phyloP scores from a whole-genome alignment of 2,113 vertebrate genomes.

The Cacatua alba region DNA sequence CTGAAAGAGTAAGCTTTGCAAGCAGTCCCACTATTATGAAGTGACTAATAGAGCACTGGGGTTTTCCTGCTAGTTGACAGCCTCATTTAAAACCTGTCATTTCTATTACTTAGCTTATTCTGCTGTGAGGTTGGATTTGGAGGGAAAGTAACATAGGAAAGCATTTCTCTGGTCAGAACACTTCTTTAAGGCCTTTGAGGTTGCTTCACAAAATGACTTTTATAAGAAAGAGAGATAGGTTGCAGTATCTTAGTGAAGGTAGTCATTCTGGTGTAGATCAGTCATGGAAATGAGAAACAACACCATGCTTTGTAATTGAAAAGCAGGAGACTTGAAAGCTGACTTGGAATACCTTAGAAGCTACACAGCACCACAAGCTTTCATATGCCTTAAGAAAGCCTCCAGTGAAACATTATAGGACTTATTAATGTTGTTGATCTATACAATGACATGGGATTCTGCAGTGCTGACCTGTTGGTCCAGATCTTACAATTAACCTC shows the following conservation, averaged over 20 bases:
- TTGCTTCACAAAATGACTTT: not conserved
- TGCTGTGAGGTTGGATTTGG: rapidly evolving
- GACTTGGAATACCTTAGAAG: not conserved
- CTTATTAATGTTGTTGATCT: not conserved
- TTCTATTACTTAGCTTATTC: not conserved
- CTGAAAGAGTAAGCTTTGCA: not conserved
- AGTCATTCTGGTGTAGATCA: not conserved
- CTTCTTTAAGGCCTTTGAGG: not conserved
- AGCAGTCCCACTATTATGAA: not conserved
- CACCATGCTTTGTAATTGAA: not conserved
- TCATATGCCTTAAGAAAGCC: not conserved
- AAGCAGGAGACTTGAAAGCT: not conserved
- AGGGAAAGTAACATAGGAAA: not conserved
- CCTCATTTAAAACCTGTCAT: not conserved
- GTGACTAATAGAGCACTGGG: not conserved
- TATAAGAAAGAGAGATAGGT: not conserved
- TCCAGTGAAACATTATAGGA: not conserved
- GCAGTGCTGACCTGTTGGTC: not conserved
- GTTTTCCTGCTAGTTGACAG: not conserved
- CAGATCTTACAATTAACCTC: not conserved
- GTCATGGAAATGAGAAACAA: not conserved
- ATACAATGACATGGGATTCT: not conserved
- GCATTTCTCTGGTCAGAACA: not conserved
- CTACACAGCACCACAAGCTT: not conserved
- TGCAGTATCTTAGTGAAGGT: not conserved